Evolutionary conservation across 2,113 vertebrate genomes (phyloP).

Genomic region (Neolamprologus cancellatus): DNA sequence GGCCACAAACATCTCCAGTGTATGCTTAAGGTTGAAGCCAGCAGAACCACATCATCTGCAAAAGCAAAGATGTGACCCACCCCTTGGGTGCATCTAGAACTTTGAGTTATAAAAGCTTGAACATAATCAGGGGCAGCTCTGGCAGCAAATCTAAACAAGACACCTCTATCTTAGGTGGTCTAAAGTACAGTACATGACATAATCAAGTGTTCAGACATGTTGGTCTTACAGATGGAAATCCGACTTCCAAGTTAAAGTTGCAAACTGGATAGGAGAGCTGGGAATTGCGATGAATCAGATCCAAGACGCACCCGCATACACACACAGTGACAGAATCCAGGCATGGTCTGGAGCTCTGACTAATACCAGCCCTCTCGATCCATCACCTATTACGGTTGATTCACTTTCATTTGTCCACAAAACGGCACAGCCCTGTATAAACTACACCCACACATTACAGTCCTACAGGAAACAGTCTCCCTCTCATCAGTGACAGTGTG

Average conservation of each 20-base stretch:
- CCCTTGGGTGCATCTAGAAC: not conserved
- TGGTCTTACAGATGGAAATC: conserved; percentile 20
- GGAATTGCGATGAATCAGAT: conserved; percentile 10
- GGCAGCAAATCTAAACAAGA: not conserved
- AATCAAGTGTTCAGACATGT: not conserved
- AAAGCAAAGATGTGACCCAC: not conserved
- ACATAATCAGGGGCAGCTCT: not conserved
- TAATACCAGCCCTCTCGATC: conserved; percentile 14
- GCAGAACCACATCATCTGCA: not conserved
- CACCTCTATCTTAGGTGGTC: not conserved
- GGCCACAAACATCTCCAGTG: not conserved
- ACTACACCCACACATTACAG: conserved; percentile 24
- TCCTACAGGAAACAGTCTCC: not conserved
- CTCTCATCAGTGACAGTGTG: conserved; percentile 15
- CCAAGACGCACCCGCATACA: conserved; percentile 9
- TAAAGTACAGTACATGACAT: not conserved
- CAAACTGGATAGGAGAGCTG: not conserved
- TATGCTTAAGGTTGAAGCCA: not conserved
- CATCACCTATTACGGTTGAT: conserved; percentile 6
- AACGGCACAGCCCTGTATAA: not conserved
- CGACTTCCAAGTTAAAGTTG: not conserved
- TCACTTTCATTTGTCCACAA: conserved; percentile 27
- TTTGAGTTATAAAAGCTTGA: not conserved
- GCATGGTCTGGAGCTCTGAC: conserved; percentile 12
- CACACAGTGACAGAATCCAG: conserved; percentile 35